These are phyloP conservation scores for Helicoverpa armigera DNA, from an alignment of 1,140 invertebrate genomes.

Conservation along the genomic window DNA sequence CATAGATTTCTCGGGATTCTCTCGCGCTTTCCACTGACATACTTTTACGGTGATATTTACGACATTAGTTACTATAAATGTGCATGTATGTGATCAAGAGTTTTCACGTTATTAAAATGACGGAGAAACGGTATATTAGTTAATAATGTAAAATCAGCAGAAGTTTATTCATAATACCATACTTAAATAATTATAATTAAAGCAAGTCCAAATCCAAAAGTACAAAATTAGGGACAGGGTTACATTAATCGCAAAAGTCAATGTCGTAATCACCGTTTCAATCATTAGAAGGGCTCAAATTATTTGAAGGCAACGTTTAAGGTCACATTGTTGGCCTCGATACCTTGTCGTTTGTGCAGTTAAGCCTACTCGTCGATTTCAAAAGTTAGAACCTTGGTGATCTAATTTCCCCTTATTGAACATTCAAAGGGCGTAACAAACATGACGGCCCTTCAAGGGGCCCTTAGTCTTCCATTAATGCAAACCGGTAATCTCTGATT, in stretches of 20 bases:
- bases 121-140: background rate
- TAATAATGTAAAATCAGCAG: background rate
- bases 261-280: slow-evolving; percentile 77
- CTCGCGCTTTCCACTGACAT: slow-evolving; percentile 84
- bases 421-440: slow-evolving; percentile 82
- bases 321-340: slow-evolving; percentile 76
- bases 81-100: background rate
- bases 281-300: slow-evolving; percentile 83
- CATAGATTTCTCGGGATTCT: slow-evolving; percentile 84
- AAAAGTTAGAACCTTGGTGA: slow-evolving; percentile 83
- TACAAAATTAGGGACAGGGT: slow-evolving; percentile 68
- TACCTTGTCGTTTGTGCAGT: slow-evolving; percentile 72
- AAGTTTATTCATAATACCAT: too few species aligned
- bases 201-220: slow-evolving; percentile 8
- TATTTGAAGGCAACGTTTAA: slow-evolving; percentile 80
- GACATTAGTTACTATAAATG: slow-evolving; percentile 45
- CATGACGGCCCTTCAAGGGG: slow-evolving; percentile 80
- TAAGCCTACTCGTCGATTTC: slow-evolving; percentile 79
- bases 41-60: slow-evolving; percentile 66
- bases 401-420: slow-evolving; percentile 85
- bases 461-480: slow-evolving; percentile 66
- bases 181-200: background rate
- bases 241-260: slow-evolving; percentile 76
- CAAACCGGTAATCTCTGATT: slow-evolving; percentile 68
- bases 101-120: background rate